Evolutionary conservation across 2,797 vertebrate genomes (phyloP).

Genomic region (Sebastes flavidus): DNA sequence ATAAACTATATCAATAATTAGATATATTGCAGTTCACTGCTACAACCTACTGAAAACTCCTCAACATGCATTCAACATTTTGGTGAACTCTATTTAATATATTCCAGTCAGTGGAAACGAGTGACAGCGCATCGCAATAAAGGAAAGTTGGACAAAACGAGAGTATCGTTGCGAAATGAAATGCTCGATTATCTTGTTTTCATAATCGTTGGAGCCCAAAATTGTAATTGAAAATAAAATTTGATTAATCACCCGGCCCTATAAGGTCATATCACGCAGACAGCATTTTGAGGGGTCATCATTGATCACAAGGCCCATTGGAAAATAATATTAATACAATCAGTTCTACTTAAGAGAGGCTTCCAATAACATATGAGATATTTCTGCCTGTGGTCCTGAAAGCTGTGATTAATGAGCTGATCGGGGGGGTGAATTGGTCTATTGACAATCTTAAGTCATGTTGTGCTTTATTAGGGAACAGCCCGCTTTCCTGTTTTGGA

Average conservation of each 20-base stretch:
- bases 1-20: too few species aligned
- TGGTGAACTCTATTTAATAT: too few species aligned
- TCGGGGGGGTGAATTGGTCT: conserved; percentile 15
- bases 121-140: too few species aligned
- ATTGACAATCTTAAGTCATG: conserved; percentile 57
- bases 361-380: conserved; percentile 21
- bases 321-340: conserved; percentile 45
- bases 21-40: too few species aligned
- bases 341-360: conserved; percentile 31
- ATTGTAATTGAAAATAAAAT: too few species aligned
- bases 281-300: conserved; percentile 24
- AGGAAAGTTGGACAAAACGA: too few species aligned
- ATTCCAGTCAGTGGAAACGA: too few species aligned
- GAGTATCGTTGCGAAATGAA: too few species aligned
- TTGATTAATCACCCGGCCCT: not conserved
- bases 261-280: conserved; percentile 8
- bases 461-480: conserved; percentile 58
- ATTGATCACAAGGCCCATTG: conserved; percentile 39
- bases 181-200: too few species aligned
- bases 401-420: conserved; percentile 78
- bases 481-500: not conserved
- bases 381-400: conserved; percentile 38
- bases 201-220: too few species aligned
- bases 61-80: too few species aligned
- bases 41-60: too few species aligned